These are phyloP conservation scores for Onthophagus sagittarius DNA, from an alignment of 2,888 invertebrate species.

Conservation along the genomic window DNA sequence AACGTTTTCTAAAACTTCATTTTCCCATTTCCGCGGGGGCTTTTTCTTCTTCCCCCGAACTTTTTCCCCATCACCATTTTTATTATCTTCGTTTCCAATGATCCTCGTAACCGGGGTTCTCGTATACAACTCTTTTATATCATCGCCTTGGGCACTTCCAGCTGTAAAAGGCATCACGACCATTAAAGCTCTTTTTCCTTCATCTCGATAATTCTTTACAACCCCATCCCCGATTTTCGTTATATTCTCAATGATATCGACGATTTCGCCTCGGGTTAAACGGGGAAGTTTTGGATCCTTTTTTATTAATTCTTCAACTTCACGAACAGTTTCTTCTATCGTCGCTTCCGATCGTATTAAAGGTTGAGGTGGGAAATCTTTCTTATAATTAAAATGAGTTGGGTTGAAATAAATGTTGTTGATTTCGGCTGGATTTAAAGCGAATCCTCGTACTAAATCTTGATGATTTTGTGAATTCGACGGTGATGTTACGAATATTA, in stretches of 20 bases:
- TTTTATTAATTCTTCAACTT: conserved; percentile 63
- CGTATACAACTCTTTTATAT: conserved; percentile 62
- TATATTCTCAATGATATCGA: conserved; percentile 64
- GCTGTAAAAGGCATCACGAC: conserved; percentile 65
- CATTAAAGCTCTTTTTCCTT: conserved; percentile 56
- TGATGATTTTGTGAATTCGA: not conserved
- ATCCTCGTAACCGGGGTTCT: conserved; percentile 62
- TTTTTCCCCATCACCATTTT: conserved; percentile 14
- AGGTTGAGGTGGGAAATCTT: conserved; percentile 4
- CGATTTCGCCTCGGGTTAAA: conserved; percentile 61
- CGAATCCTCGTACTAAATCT: not conserved
- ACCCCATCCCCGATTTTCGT: conserved; percentile 50
- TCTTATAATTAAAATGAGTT: not conserved
- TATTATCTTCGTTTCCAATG: conserved; percentile 39
- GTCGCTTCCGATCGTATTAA: conserved; percentile 29
- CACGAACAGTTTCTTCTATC: conserved; percentile 61
- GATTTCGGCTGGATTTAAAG: conserved; percentile 20
- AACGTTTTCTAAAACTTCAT: not conserved
- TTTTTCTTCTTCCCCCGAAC: conserved; percentile 20
- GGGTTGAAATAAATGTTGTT: conserved; percentile 17
- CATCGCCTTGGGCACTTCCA: conserved; percentile 51
- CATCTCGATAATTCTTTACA: conserved; percentile 38
- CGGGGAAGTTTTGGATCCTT: conserved; percentile 61
- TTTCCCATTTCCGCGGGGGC: conserved; percentile 17
- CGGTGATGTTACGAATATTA: not conserved